Conservation (phyloP, 2,888 invertebrate genomes). For the Tipula unca region DNA sequence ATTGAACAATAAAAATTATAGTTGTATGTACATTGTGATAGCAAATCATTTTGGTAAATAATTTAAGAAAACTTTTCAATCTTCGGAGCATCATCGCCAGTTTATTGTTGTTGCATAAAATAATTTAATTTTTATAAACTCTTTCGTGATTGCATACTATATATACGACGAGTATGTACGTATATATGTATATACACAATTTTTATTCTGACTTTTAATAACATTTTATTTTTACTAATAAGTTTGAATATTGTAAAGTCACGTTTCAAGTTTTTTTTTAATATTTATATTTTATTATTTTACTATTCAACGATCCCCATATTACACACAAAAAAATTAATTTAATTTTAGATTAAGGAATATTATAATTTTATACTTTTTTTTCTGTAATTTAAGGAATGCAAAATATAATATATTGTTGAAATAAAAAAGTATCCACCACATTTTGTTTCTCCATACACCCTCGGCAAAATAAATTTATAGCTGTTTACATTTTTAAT, state of each 20-base stretch:
- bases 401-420: neutral
- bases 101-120: neutral
- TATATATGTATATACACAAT: neutral
- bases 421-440: neutral
- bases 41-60: neutral
- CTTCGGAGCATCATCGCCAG: neutral
- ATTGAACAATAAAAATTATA: neutral
- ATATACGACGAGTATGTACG: neutral
- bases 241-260: neutral
- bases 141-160: neutral
- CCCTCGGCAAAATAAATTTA: neutral
- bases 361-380: neutral
- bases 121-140: neutral
- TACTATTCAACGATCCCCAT: neutral
- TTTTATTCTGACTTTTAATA: neutral
- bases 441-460: neutral
- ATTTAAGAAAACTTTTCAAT: neutral
- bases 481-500: neutral
- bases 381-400: neutral
- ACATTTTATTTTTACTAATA: neutral
- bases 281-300: neutral
- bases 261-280: neutral
- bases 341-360: constrained; percentile 1
- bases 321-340: neutral
- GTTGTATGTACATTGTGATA: neutral